These are phyloP conservation scores for Psylliodes chrysocephalus DNA, from an alignment of 2,888 invertebrate genomes.

Conservation along the genomic window DNA sequence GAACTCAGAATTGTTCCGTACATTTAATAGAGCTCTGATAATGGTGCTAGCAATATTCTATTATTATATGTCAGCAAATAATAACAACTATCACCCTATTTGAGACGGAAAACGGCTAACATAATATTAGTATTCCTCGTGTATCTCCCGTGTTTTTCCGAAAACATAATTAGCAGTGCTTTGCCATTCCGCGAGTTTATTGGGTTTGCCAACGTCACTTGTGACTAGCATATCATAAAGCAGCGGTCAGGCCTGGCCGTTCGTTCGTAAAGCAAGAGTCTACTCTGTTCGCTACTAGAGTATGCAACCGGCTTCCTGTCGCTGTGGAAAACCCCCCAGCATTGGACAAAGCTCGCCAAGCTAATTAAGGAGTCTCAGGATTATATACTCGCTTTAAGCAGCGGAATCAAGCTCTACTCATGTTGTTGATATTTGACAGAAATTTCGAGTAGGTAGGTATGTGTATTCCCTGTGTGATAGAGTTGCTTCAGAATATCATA, in stretches of 20 bases:
- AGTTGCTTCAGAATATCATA: background rate
- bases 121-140: background rate
- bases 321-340: conserved; percentile 33
- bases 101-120: background rate
- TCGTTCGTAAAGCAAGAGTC: background rate
- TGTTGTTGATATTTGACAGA: conserved; percentile 46
- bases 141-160: background rate
- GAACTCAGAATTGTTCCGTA: too few relatives aligned
- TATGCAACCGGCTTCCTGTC: conserved; percentile 1
- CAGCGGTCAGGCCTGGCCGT: conserved; percentile 5
- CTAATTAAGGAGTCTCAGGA: conserved; percentile 44
- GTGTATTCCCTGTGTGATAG: conserved; percentile 11
- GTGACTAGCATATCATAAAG: conserved; percentile 13
- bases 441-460: conserved; percentile 35
- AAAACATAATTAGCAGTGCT: background rate
- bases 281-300: background rate
- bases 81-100: too few relatives aligned
- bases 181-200: background rate
- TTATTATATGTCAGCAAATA: too few relatives aligned
- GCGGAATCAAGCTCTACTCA: conserved; percentile 41
- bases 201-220: conserved; percentile 11
- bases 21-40: too few relatives aligned
- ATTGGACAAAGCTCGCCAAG: conserved; percentile 39
- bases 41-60: too few relatives aligned
- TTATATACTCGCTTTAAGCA: conserved; percentile 43